Percentiles rank a stretch among this genome's conserved stretches.
phyloP scores from a whole-genome alignment of 2,797 vertebrate species.

The Sorex maritimensis region DNA sequence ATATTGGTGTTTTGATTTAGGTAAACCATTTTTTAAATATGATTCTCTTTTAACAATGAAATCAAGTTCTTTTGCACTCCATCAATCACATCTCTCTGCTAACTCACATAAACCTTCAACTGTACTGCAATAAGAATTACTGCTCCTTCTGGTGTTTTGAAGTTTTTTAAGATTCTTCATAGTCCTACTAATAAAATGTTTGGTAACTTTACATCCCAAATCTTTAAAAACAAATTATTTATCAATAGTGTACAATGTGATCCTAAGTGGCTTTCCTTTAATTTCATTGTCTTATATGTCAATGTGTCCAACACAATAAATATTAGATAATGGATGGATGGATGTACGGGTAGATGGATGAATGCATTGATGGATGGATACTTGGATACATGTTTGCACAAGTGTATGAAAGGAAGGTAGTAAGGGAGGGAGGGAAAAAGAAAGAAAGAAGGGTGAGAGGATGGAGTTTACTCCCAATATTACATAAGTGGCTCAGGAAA shows the following conservation, averaged over 20 bases:
- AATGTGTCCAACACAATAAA: slow-evolving; percentile 5
- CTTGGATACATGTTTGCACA: background rate
- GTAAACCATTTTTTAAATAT: slow-evolving; percentile 18
- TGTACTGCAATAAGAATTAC: background rate
- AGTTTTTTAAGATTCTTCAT: slow-evolving; percentile 7
- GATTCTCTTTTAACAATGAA: background rate
- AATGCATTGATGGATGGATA: background rate
- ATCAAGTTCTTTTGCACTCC: background rate
- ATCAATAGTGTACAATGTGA: background rate
- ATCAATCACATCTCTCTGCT: slow-evolving; percentile 2
- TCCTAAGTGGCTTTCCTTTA: slow-evolving; percentile 30
- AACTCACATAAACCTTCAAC: background rate
- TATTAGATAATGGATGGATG: background rate
- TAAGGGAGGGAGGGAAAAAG: background rate
- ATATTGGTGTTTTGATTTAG: slow-evolving; percentile 39
- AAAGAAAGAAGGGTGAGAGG: background rate
- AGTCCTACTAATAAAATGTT: background rate
- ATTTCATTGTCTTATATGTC: slow-evolving; percentile 48
- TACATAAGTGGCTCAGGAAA: background rate
- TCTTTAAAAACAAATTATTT: slow-evolving; percentile 67
- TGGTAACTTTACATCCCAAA: slow-evolving; percentile 7
- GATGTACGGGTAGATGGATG: background rate
- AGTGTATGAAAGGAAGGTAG: no score
- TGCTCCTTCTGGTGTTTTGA: background rate
- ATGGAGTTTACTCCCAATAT: background rate